phyloP scores from a whole-genome alignment of 2,888 invertebrate genomes.

The Cerastis rubricosa region DNA sequence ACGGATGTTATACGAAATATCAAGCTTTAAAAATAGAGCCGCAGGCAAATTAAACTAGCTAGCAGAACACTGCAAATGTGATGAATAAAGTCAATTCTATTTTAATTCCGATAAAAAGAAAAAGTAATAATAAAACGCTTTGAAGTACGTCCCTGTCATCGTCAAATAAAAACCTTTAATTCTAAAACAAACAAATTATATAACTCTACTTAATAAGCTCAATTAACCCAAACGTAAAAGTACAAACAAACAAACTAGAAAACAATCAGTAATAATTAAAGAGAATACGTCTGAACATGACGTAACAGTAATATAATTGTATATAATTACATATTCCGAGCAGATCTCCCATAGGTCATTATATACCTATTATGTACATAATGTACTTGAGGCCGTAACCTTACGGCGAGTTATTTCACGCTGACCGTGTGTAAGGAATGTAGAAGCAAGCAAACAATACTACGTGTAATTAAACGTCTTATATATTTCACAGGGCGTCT shows the following conservation, averaged over 20 bases:
- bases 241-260: constrained; percentile 28
- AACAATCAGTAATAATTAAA: constrained; percentile 55
- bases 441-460: constrained; percentile 55
- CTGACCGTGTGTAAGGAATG: constrained; percentile 54
- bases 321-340: constrained; percentile 55
- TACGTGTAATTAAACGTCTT: constrained; percentile 54
- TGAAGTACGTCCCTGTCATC: neutral
- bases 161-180: constrained; percentile 9
- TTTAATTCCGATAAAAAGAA: too few species aligned
- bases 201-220: constrained; percentile 22
- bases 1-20: too few species aligned
- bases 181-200: constrained; percentile 41
- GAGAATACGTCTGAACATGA: constrained; percentile 37
- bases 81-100: too few species aligned
- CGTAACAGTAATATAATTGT: constrained; percentile 54
- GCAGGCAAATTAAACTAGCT: too few species aligned
- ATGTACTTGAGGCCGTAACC: constrained; percentile 48
- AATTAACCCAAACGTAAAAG: constrained; percentile 47
- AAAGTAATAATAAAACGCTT: neutral
- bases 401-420: constrained; percentile 42
- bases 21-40: too few species aligned
- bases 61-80: too few species aligned
- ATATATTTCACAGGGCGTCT: constrained; percentile 46
- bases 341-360: constrained; percentile 63
- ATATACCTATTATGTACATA: constrained; percentile 40